Conservation (phyloP, 2,797 vertebrate genomes). For the Emydoidea blandingii region DNA sequence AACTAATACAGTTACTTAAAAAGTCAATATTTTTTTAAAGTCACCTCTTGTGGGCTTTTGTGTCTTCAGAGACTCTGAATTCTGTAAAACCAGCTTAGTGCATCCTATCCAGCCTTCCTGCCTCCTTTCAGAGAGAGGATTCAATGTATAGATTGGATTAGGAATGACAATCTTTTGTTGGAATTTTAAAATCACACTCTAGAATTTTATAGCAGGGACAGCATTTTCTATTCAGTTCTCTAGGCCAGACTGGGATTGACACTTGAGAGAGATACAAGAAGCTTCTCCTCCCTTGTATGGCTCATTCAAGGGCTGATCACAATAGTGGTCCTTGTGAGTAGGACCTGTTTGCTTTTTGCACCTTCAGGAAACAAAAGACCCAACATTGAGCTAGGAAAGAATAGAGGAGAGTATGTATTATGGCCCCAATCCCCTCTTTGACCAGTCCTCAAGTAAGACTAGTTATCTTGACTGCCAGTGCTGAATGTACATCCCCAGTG, state of each 20-base stretch:
- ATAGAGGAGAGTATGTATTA: not conserved
- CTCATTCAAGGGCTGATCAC: not conserved
- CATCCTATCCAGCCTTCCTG: not conserved
- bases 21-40: not conserved
- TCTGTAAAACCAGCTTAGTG: not conserved
- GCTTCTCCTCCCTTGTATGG: not conserved
- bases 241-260: not conserved
- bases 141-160: not conserved
- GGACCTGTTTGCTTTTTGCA: not conserved
- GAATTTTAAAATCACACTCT: not conserved
- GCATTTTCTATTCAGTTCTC: not conserved
- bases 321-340: not conserved
- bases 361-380: not conserved
- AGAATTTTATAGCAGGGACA: not conserved
- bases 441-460: not conserved
- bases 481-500: not conserved
- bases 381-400: not conserved
- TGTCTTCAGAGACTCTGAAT: not conserved
- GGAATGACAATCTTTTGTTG: not conserved
- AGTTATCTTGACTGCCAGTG: not conserved
- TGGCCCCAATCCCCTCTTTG: not conserved
- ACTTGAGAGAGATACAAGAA: not conserved
- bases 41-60: not conserved
- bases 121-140: not conserved
- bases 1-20: not conserved